Evolutionary conservation across 2,888 invertebrate species (phyloP).

Genomic region (Drosophila subsilvestris): DNA sequence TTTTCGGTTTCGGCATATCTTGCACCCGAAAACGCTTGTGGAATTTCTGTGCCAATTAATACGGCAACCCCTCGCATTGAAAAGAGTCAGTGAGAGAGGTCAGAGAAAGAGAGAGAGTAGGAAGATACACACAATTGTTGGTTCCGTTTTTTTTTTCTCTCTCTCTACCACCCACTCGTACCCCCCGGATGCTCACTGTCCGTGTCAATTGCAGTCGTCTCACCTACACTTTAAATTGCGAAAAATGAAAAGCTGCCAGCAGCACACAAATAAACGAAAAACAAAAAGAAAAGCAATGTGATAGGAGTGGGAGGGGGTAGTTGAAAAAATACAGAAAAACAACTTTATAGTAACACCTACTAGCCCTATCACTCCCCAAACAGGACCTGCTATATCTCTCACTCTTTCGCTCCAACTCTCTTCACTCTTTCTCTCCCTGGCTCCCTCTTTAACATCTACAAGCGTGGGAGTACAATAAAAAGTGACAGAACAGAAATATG

Average conservation of each 20-base stretch:
- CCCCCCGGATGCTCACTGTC: conserved; percentile 56
- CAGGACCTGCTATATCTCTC: conserved; percentile 4
- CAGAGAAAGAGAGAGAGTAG: conserved; percentile 11
- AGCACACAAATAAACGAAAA: conserved; percentile 46
- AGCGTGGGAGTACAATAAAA: conserved; percentile 63
- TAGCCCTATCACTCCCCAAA: neutral
- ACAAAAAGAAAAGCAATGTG: conserved; percentile 25
- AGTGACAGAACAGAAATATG: conserved; percentile 76
- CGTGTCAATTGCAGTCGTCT: conserved; percentile 75
- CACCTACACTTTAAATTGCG: conserved; percentile 71
- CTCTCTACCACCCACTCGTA: conserved; percentile 15
- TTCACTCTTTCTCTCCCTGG: neutral
- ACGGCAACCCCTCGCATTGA: conserved; percentile 27
- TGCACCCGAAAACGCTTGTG: conserved; percentile 31
- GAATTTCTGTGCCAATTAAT: conserved; percentile 64
- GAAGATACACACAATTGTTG: conserved; percentile 32
- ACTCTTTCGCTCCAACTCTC: neutral
- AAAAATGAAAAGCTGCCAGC: conserved; percentile 72
- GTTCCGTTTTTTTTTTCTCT: conserved; percentile 31
- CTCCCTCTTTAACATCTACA: conserved; percentile 31
- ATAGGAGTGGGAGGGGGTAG: conserved; percentile 18
- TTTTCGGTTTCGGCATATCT: conserved; percentile 43
- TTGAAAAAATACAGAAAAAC: conserved; percentile 34
- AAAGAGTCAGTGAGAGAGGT: conserved; percentile 12
- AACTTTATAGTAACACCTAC: conserved; percentile 48